A percentile compares a stretch with the other conserved stretches of the same genome.
phyloP scores from a whole-genome alignment of 2,888 invertebrate genomes.

The Ectobius pallidus region DNA sequence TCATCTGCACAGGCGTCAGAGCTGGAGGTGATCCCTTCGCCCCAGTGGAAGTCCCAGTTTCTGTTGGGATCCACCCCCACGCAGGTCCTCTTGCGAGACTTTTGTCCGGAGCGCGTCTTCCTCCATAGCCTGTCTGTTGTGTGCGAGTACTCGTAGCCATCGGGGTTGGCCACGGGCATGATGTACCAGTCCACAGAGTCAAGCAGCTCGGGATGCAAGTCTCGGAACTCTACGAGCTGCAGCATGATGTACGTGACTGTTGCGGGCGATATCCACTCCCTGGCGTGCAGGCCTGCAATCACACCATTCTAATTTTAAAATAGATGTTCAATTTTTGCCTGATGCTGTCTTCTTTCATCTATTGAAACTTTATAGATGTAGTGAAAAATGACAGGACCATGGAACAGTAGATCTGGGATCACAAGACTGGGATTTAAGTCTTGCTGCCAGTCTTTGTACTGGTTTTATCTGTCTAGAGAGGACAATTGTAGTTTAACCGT shows the following conservation, averaged over 20 bases:
- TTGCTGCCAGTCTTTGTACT: too few species aligned
- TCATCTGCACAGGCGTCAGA: slow-evolving; percentile 54
- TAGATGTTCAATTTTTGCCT: not conserved
- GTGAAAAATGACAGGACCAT: too few species aligned
- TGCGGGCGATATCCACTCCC: slow-evolving; percentile 83
- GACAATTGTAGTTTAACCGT: too few species aligned
- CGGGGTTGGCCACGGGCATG: slow-evolving; percentile 77
- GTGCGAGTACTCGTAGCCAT: slow-evolving; percentile 78
- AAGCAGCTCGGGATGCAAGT: slow-evolving; percentile 58
- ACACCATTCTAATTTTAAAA: too few species aligned
- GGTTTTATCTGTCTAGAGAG: too few species aligned
- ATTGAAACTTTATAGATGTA: too few species aligned
- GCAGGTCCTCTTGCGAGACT: slow-evolving; percentile 38
- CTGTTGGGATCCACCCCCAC: slow-evolving; percentile 50
- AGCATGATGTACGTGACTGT: slow-evolving; percentile 76
- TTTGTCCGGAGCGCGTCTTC: slow-evolving; percentile 52
- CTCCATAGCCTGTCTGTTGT: slow-evolving; percentile 61
- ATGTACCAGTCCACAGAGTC: slow-evolving; percentile 76
- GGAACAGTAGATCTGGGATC: too few species aligned
- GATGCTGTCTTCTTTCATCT: too few species aligned
- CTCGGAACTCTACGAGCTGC: slow-evolving; percentile 61
- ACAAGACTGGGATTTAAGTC: too few species aligned
- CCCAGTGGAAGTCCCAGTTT: slow-evolving; percentile 55
- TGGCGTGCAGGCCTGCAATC: slow-evolving; percentile 63
- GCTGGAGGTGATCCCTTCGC: slow-evolving; percentile 43